Conservation (phyloP, 2,888 invertebrate species). For the Netelia virgata region DNA sequence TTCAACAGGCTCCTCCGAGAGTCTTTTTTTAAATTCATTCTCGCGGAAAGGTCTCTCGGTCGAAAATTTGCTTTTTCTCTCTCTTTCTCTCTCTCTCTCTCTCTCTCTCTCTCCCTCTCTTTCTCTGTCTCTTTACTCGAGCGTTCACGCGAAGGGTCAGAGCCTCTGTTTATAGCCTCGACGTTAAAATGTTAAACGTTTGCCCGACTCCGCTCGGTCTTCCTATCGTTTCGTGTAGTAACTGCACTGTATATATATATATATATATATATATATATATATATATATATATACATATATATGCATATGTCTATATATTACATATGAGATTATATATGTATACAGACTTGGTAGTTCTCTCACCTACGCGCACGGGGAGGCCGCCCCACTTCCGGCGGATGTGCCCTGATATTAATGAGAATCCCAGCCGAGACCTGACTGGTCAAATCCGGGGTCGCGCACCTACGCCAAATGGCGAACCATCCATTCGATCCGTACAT, state of each 20-base stretch:
- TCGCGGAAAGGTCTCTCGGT: background rate
- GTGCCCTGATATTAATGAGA: slow-evolving; percentile 83
- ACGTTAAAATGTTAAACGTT: slow-evolving; percentile 66
- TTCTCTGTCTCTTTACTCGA: background rate
- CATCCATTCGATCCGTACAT: background rate
- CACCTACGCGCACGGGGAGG: slow-evolving; percentile 80
- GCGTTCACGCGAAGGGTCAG: slow-evolving; percentile 54
- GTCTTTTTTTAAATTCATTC: slow-evolving; percentile 36
- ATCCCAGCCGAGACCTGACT: slow-evolving; percentile 75
- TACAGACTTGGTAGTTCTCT: slow-evolving; percentile 70
- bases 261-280: background rate
- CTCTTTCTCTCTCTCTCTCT: too few species aligned
- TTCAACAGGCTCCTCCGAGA: slow-evolving; percentile 16
- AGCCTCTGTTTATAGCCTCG: slow-evolving; percentile 52
- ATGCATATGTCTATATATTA: slow-evolving; percentile 11
- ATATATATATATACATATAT: slow-evolving; percentile 18
- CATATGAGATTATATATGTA: background rate
- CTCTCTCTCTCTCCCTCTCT: slow-evolving; percentile 29
- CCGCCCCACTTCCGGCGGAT: slow-evolving; percentile 84
- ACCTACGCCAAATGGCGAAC: slow-evolving; percentile 57
- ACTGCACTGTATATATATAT: slow-evolving; percentile 10
- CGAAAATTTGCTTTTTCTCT: slow-evolving; percentile 26
- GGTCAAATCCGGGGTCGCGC: slow-evolving; percentile 70
- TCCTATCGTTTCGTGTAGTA: slow-evolving; percentile 49
- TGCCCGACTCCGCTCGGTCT: slow-evolving; percentile 48